A percentile compares a stretch with the other conserved stretches of the same genome.
Evolutionary conservation across 1,140 invertebrate species (phyloP).

Genomic region (Coenobita brevimanus): DNA sequence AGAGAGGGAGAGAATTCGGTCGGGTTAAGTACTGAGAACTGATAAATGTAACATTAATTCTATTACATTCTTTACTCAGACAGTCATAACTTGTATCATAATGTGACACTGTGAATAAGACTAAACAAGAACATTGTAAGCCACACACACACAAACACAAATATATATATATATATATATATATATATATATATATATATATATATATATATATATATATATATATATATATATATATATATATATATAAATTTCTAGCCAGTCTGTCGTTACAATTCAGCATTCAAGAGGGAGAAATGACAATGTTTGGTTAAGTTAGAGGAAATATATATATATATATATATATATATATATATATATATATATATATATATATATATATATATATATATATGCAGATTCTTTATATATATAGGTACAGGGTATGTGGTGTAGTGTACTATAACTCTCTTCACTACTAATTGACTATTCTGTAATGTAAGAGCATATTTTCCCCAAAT

Average conservation of each 20-base stretch:
- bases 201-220: constrained; percentile 27
- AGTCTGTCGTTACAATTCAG: no score
- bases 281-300: no score
- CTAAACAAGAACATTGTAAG: not conserved
- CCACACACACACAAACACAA: not conserved
- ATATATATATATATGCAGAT: constrained; percentile 27
- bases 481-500: no score
- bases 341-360: constrained; percentile 29
- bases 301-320: no score
- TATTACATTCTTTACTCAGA: no score
- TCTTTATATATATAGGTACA: constrained; percentile 6
- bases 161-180: constrained; percentile 18
- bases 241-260: not conserved
- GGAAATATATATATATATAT: constrained; percentile 32
- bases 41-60: no score
- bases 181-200: constrained; percentile 26
- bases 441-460: no score
- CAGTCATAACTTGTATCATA: no score
- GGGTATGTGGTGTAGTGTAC: no score
- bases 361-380: constrained; percentile 35
- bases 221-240: constrained; percentile 31
- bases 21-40: no score
- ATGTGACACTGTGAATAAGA: not conserved
- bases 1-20: no score
- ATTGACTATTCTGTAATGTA: no score